Evolutionary conservation across 2,113 vertebrate genomes (phyloP), one percentile per base, ranked within the genome.

Genomic region (Calypte anna): DNA sequence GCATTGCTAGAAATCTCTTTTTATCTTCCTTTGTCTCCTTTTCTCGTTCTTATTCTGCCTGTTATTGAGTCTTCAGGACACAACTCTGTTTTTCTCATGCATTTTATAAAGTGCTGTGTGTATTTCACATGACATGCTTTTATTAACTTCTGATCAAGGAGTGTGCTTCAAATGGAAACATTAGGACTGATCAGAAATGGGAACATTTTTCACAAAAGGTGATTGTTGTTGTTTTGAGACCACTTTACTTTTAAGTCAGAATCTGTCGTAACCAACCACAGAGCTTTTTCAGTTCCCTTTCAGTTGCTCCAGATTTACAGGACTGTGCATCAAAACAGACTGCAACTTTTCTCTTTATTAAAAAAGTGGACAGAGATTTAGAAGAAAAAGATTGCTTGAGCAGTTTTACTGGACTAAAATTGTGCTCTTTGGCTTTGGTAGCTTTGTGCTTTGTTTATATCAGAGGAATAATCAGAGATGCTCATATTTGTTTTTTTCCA

Each of bases 131-230:
- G 46, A 72, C 62, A 22, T 17, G 51, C 54, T 92, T 91, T 68
- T 83, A 68, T 90, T 81, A 95, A 61, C 43, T 93, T 90, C 72
- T 91, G 76, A 90, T 93, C 53, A 72, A 81, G 64, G 78, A 94
- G 46, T 62, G 48, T 75, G 22, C 88, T 96, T 88, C 86, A 81
- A 86, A 93, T 23, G 14, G 61, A 93, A 94, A 86, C 54, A 64
- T 72, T 84, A 88, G 44, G 94, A 84, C 50, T 22, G 6, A 66
- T 88, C 70, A 95, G 54, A 88, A 95, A 81, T 58, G 14, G 50
- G 50, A 88, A 61, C 5, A 31, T 64, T 93, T 93, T 81, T 84
- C 83, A 91, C 46, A 79, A 69, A 92, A 95, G 58, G 7, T 64
- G 62, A 50, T 62, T 23, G 16, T 1, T 44, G 58, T 69, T 91